A percentile compares a stretch with the other conserved stretches of the same genome.
phyloP scores from a whole-genome alignment of 2,113 vertebrate species.

The Zosterops hypoxanthus region DNA sequence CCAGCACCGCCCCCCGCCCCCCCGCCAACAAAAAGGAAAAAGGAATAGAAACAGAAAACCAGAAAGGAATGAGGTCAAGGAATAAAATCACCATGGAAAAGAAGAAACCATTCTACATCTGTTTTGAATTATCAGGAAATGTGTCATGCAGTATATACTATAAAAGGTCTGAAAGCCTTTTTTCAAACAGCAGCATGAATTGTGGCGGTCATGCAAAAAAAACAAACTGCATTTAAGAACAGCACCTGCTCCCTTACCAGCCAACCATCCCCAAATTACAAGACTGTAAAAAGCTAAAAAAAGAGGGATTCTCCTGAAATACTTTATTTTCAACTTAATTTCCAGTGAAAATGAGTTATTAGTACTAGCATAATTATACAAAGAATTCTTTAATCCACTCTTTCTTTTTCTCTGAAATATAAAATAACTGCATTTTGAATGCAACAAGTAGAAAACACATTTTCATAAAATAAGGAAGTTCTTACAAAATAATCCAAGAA shows the following conservation, averaged over 20 bases:
- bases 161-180: not conserved
- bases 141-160: not conserved
- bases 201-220: not conserved
- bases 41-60: not conserved
- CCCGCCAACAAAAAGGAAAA: not conserved
- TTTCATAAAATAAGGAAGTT: not conserved
- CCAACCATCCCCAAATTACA: not conserved
- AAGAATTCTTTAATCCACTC: not conserved
- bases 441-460: not conserved
- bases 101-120: not conserved
- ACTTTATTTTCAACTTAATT: not conserved
- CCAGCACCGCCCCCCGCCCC: not conserved
- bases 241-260: not conserved
- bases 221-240: not conserved
- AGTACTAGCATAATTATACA: not conserved
- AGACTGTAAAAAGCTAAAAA: not conserved
- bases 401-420: not conserved
- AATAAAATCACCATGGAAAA: constrained; percentile 19
- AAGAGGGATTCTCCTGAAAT: not conserved
- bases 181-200: not conserved
- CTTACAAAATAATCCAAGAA: not conserved
- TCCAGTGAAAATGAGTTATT: not conserved
- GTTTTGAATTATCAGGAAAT: not conserved
- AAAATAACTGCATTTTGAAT: not conserved
- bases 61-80: not conserved